Evolutionary conservation across 2,113 vertebrate genomes (phyloP).

Genomic region (Gadus macrocephalus): DNA sequence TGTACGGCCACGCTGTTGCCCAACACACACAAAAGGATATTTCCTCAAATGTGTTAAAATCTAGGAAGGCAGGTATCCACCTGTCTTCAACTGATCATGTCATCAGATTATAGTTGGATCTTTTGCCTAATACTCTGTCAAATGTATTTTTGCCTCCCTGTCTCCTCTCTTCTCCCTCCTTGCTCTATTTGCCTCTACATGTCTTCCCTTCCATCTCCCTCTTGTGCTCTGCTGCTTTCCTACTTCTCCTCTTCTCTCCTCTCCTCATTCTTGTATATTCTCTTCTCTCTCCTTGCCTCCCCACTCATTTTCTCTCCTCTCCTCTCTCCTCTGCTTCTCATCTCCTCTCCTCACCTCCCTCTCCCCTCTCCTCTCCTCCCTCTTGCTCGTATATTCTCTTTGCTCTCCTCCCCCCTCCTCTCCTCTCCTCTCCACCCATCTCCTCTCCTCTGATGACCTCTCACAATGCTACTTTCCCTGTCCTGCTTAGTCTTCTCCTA

Average conservation of each 20-base stretch:
- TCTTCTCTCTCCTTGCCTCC: neutral
- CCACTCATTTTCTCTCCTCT: neutral
- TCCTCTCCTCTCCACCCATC: neutral
- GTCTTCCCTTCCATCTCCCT: conserved; percentile 8
- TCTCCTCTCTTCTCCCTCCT: neutral
- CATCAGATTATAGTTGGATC: conserved; percentile 37
- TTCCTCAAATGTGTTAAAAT: neutral
- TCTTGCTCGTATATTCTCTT: too few relatives aligned
- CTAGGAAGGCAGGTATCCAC: conserved; percentile 7
- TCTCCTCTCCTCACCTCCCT: conserved; percentile 16
- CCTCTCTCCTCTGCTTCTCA: conserved; percentile 12
- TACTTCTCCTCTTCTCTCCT: neutral
- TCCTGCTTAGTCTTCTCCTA: too few relatives aligned
- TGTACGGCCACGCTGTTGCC: too few relatives aligned
- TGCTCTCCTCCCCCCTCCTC: conserved; percentile 8
- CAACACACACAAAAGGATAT: neutral
- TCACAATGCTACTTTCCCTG: too few relatives aligned
- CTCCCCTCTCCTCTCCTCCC: conserved; percentile 9
- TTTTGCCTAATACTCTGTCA: too few relatives aligned
- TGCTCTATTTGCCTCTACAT: neutral
- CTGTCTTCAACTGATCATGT: conserved; percentile 30
- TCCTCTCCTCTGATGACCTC: neutral
- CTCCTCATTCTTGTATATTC: neutral
- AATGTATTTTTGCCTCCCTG: neutral
- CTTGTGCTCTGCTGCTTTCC: neutral